Percentiles rank a stretch among this genome's conserved stretches.
Evolutionary conservation across 2,113 vertebrate species (phyloP).

Genomic region (Capreolus pygargus): DNA sequence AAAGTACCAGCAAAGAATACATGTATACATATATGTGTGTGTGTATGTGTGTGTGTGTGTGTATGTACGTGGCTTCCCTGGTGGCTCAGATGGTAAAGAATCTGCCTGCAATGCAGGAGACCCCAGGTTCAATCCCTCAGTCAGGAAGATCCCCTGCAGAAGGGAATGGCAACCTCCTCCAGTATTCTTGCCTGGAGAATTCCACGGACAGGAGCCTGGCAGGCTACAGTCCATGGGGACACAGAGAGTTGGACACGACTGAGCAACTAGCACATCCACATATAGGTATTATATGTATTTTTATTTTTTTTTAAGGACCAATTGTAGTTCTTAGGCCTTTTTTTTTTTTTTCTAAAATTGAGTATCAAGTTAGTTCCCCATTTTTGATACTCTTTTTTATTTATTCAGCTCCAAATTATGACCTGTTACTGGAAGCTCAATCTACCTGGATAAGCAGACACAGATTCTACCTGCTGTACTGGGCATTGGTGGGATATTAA

Average conservation of each 20-base stretch:
- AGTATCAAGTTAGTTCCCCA: not conserved
- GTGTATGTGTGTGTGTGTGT: not conserved
- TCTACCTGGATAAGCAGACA: not conserved
- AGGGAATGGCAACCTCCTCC: not conserved
- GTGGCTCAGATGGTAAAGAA: not conserved
- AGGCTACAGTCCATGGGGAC: not conserved
- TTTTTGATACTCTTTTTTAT: slow-evolving; percentile 1
- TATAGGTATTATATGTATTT: not conserved
- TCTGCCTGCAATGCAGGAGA: not conserved
- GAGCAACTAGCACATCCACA: not conserved
- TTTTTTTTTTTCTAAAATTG: not conserved
- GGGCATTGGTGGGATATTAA: not conserved
- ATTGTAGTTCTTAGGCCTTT: not conserved
- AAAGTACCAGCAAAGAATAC: not conserved
- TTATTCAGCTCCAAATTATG: not conserved
- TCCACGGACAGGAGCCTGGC: not conserved
- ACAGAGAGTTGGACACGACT: not conserved
- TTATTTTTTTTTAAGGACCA: not conserved
- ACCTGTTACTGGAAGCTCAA: not conserved
- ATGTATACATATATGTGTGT: not conserved
- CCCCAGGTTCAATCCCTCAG: not conserved
- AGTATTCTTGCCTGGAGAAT: not conserved
- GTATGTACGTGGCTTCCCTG: not conserved
- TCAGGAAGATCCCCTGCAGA: not conserved
- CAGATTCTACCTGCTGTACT: not conserved